Percentiles rank a stretch among this genome's conserved stretches.
These are phyloP conservation scores for Zoroaster sp. DNA, from an alignment of 53 echinoderm and acorn worm genomes.

Conservation along the genomic window DNA sequence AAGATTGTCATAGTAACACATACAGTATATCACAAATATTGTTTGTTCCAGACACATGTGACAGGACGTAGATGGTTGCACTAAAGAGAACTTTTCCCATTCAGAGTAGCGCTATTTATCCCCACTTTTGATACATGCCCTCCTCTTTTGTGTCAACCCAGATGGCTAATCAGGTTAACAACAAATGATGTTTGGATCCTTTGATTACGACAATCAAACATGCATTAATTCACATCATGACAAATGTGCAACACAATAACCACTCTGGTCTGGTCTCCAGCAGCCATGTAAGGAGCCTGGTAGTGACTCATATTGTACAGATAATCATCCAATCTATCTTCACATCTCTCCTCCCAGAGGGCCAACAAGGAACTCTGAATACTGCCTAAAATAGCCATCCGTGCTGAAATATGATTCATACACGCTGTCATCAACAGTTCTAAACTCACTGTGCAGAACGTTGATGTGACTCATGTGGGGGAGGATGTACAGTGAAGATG, in stretches of 20 bases:
- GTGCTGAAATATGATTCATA: slow-evolving; percentile 48
- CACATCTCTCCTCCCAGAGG: slow-evolving; percentile 38
- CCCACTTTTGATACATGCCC: neutral
- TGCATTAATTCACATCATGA: neutral
- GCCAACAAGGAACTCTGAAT: slow-evolving; percentile 23
- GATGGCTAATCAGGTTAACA: neutral
- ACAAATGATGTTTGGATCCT: neutral
- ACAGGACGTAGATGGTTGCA: no score
- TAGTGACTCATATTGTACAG: slow-evolving; percentile 48
- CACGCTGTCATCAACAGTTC: slow-evolving; percentile 37
- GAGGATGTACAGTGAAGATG: neutral
- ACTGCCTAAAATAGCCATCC: slow-evolving; percentile 53
- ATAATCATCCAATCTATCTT: slow-evolving; percentile 47
- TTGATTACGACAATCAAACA: slow-evolving; percentile 11
- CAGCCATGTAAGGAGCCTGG: neutral
- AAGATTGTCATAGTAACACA: no score
- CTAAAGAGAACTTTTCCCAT: no score
- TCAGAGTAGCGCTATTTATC: no score
- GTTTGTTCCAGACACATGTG: no score
- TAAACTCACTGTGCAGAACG: neutral
- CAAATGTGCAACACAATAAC: neutral
- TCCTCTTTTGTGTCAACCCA: neutral
- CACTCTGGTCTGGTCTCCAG: neutral
- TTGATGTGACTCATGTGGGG: slow-evolving; percentile 43
- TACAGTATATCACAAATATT: no score